A percentile compares a stretch with the other conserved stretches of the same genome.
These are phyloP conservation scores for Scaptomyza caliginosa DNA, from an alignment of 2,888 invertebrate species.

Conservation along the genomic window DNA sequence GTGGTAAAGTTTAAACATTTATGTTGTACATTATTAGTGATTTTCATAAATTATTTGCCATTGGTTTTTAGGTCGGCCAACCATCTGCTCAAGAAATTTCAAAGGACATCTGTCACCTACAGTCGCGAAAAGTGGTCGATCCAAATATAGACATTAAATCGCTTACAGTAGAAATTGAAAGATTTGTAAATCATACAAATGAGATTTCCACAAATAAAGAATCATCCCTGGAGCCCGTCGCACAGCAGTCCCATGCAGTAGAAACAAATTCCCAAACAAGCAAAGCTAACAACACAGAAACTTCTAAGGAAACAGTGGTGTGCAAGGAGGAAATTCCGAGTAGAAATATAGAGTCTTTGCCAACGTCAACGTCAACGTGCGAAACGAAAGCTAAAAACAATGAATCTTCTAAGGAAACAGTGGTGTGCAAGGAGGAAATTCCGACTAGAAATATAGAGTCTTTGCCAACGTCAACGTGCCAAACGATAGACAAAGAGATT, in stretches of 20 bases:
- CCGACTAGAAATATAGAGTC: neutral
- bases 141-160: conserved; percentile 51
- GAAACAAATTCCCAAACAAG: neutral
- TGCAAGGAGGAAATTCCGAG: neutral
- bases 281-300: neutral
- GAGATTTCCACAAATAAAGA: neutral
- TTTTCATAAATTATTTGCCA: neutral
- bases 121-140: conserved; percentile 6
- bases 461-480: neutral
- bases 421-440: neutral
- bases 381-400: too few species aligned
- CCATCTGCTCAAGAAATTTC: neutral
- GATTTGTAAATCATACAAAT: conserved; percentile 56
- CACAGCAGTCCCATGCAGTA: neutral
- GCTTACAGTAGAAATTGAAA: conserved; percentile 64
- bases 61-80: conserved; percentile 13
- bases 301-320: neutral
- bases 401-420: neutral
- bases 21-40: neutral
- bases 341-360: conserved; percentile 1
- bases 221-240: neutral
- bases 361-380: too few species aligned
- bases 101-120: conserved; percentile 1
- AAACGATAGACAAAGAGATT: neutral
- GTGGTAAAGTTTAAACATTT: conserved; percentile 16